Evolutionary conservation across 2,888 invertebrate genomes (phyloP), one percentile per base, ranked within the genome.

Genomic region (Acronicta psi): DNA sequence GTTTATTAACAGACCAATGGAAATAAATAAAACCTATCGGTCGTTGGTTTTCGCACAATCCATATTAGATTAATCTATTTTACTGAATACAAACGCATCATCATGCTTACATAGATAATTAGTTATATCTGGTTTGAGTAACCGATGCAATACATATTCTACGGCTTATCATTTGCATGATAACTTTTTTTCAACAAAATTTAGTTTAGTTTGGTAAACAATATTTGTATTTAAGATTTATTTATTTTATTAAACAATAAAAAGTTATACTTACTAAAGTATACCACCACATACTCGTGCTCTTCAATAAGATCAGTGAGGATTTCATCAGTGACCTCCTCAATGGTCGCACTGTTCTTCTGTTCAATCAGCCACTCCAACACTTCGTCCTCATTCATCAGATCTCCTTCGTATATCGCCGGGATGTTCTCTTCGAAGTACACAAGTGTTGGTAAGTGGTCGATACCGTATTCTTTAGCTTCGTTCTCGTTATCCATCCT

Each of bases 381-480:
- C 6, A 98, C 98, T 93, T 98, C 97, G 57, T 98, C 97, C 89
- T 98, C 98, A 82, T 98, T 98, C 95, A 98, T 96, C 0, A 98
- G 94, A 89, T 98, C 98, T 20, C 98, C 98, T 91, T 98, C 98
- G 86, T 98, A 98, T 53, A 98, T 95, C 0, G 98, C 97, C 1
- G 98, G 98, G 56, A 98, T 98, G 87, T 97, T 97, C 77, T 97
- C 97, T 90, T 98, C 98, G 82, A 98, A 98, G 89, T 98, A 98
- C 16, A 98, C 96, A 34, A 98, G 91, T 0, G 96, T 96, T 6
- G 97, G 98, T 13, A 98, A 94, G 85, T 98, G 97, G 86, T 98
- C 98, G 66, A 98, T 97, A 58, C 98, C 98, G 80, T 96, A 98
- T 90, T 98, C 97, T 84, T 97, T 98, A 5, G 98, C 98, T 92